These are phyloP conservation scores for Melierax canorus DNA, from an alignment of 2,113 vertebrate genomes.

Conservation along the genomic window DNA sequence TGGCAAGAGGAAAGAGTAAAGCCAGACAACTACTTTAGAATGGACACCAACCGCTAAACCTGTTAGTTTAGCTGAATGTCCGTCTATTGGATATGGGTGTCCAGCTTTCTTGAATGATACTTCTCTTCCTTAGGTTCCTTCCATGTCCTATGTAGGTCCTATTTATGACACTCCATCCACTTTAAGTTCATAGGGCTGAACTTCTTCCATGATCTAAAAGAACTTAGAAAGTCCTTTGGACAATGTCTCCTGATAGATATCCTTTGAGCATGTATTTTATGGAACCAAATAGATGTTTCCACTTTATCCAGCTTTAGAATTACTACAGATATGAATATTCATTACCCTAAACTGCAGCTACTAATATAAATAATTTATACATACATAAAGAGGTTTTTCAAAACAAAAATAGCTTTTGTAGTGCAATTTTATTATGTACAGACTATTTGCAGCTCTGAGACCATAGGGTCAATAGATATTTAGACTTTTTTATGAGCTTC, in stretches of 20 bases:
- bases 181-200: background rate
- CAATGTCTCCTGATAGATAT: background rate
- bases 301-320: background rate
- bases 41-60: background rate
- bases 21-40: background rate
- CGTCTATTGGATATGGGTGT: background rate
- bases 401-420: slow-evolving; percentile 1
- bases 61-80: background rate
- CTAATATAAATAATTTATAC: slow-evolving; percentile 12
- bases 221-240: background rate
- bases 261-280: fast-evolving
- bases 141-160: background rate
- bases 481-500: background rate
- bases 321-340: background rate
- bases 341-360: background rate
- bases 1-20: background rate
- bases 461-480: background rate
- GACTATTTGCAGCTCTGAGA: background rate
- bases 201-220: background rate
- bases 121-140: background rate
- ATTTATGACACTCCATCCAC: background rate
- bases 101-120: background rate
- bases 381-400: background rate
- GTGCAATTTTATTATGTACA: background rate
- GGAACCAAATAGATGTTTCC: background rate